Base-by-base conservation (phyloP, 2,797 vertebrate species). In the Anguilla anguilla region DNA sequence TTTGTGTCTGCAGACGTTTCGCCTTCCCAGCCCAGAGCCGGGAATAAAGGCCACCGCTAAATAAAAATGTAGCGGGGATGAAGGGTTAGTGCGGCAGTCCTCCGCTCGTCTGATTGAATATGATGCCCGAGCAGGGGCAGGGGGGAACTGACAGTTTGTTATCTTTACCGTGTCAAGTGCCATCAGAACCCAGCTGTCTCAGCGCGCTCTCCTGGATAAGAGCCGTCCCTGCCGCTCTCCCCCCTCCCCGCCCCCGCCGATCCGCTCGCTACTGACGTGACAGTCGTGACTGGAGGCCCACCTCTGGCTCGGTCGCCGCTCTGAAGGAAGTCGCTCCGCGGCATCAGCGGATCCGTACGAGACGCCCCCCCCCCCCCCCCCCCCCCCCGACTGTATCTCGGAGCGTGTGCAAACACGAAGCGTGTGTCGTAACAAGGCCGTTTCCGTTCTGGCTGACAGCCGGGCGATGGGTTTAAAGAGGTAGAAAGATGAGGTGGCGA, bases 41-140 rank as follows among this genome's bases (percentile, higher is more conserved):
- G 83, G 22, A 67, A 87, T 74, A 87, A 87, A 87, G 87, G 87
- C 84, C 87, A 84, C 46, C 64, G 49, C 25, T n/a, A 67, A 53
- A 84, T 87, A 87, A 87, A 84, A 57, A 84, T 74, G 39, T 53
- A 28, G 69, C 1, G 19, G 74, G 57, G 49, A 28, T 46, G 46
- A 39, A 83, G 59, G 86, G 82, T 81, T 51, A 10, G 6, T 22
- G 59, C 39, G 64, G 61, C 87, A 84, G 64, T 49, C 72, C 83
- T 46, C 86, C 59, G 64, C 25, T 7, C 39, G 9, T 28, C 43
- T 72, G 83, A 72, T 87, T 87, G 74, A 84, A 84, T 72, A 84
- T 74, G 82, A 87, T 74, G 55, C 28, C 49, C 51, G 81, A 84
- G 81, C 61, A n/a, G 11, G 51, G 39, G 35, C 6, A 2, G 39